Percentiles rank a stretch among this genome's conserved stretches.
Evolutionary conservation across 2,797 vertebrate species (phyloP).

Genomic region (Merluccius polli): DNA sequence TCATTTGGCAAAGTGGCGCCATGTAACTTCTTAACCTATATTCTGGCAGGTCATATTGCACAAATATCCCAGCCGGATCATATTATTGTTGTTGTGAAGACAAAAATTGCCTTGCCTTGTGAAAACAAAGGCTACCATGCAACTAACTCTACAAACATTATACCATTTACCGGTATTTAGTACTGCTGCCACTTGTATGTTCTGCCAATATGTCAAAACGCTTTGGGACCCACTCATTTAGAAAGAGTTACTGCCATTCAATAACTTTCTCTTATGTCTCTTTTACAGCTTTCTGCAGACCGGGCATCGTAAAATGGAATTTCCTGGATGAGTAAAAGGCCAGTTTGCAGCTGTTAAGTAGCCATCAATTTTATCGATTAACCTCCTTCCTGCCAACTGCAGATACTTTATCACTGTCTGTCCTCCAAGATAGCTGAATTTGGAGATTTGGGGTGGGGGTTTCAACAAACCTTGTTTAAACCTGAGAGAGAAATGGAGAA

Average conservation of each 20-base stretch:
- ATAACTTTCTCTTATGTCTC: slow-evolving; percentile 20
- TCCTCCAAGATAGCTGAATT: not conserved
- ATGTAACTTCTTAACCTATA: slow-evolving; percentile 50
- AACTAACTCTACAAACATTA: slow-evolving; percentile 24
- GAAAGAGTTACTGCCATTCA: slow-evolving; percentile 14
- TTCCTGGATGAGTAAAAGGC: slow-evolving; percentile 22
- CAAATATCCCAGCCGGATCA: slow-evolving; percentile 47
- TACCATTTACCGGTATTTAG: slow-evolving; percentile 14
- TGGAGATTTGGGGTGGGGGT: not conserved
- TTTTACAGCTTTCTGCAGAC: slow-evolving; percentile 22
- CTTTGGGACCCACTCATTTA: slow-evolving; percentile 1
- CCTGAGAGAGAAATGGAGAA: not conserved
- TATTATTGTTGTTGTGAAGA: slow-evolving; percentile 60
- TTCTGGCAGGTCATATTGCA: slow-evolving; percentile 42
- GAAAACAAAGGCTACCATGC: slow-evolving; percentile 15
- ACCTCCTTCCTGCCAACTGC: slow-evolving; percentile 15
- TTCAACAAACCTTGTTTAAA: slow-evolving; percentile 37
- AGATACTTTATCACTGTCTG: not conserved
- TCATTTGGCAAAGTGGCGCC: slow-evolving; percentile 56
- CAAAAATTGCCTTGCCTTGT: slow-evolving; percentile 9
- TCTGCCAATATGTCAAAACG: slow-evolving; percentile 15
- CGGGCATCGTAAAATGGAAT: slow-evolving; percentile 16
- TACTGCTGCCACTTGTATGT: slow-evolving; percentile 3
- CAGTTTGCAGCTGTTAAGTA: slow-evolving; percentile 12
- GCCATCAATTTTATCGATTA: slow-evolving; percentile 11